phyloP scores from a whole-genome alignment of 2,797 vertebrate genomes.

The Thripadectes ignobilis region DNA sequence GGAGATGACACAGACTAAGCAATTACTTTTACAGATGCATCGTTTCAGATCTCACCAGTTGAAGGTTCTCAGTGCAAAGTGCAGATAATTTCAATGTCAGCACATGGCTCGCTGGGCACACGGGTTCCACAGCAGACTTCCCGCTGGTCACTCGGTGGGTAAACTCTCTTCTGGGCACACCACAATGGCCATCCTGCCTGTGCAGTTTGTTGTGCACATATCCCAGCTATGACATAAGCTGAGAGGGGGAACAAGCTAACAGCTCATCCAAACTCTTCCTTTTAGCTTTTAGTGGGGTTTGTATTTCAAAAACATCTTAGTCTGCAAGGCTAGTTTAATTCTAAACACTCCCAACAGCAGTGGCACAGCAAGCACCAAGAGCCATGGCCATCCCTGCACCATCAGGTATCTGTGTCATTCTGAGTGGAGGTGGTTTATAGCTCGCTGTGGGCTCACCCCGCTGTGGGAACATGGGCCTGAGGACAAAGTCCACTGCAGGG shows the following conservation, averaged over 20 bases:
- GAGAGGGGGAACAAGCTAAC: not conserved
- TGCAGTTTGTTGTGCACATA: rapidly evolving
- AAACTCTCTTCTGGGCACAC: not conserved
- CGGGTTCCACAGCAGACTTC: not conserved
- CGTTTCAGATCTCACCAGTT: not conserved
- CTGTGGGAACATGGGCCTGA: not conserved
- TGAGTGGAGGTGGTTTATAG: not conserved
- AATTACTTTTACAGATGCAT: not conserved
- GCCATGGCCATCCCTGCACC: not conserved
- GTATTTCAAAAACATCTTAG: not conserved
- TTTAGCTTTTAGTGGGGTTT: not conserved
- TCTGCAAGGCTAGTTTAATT: not conserved
- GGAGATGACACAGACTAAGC: not conserved
- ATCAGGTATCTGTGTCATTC: rapidly evolving
- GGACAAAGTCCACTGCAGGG: not conserved
- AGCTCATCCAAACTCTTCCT: not conserved
- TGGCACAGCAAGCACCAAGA: rapidly evolving
- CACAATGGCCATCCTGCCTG: not conserved
- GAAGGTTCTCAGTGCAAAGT: not conserved
- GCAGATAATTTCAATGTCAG: not conserved
- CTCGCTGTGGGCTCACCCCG: not conserved
- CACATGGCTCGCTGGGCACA: not conserved
- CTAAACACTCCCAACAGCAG: rapidly evolving
- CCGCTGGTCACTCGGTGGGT: rapidly evolving
- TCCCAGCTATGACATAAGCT: not conserved